phyloP scores from a whole-genome alignment of 2,797 vertebrate species.

The Eidolon dupreanum region DNA sequence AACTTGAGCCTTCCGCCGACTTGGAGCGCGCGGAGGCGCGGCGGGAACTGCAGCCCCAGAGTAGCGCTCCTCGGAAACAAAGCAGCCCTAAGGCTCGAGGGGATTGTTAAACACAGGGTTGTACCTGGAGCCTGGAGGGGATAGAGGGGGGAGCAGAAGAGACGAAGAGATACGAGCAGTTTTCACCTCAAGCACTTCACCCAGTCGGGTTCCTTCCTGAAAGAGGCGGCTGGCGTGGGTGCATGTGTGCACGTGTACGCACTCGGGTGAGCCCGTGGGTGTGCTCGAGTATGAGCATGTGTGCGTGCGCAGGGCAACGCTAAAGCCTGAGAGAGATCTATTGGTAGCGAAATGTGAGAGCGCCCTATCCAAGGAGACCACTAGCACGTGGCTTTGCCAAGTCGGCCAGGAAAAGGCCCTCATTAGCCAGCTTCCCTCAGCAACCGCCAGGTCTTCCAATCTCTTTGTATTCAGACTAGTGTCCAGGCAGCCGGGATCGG shows the following conservation, averaged over 20 bases:
- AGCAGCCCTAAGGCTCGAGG: background rate
- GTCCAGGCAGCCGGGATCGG: background rate
- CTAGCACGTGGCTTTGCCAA: background rate
- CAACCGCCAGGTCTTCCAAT: background rate
- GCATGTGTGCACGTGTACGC: background rate
- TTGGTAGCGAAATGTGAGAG: background rate
- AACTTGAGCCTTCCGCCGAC: rapidly evolving
- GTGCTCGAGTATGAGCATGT: background rate
- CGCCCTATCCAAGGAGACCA: background rate
- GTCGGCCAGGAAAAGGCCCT: background rate
- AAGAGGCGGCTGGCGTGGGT: background rate
- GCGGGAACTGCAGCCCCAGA: background rate
- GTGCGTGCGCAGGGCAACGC: background rate
- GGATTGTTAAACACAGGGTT: background rate
- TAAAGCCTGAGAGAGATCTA: background rate
- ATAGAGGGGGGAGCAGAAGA: background rate
- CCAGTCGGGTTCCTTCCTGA: background rate
- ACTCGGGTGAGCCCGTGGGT: background rate
- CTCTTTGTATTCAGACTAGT: background rate
- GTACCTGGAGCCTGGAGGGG: background rate
- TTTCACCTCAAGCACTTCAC: background rate
- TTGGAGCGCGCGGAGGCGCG: background rate
- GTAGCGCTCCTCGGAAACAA: background rate
- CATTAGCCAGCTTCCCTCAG: background rate
- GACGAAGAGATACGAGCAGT: background rate